Percentiles rank a stretch among this genome's conserved stretches.
These are phyloP conservation scores for Pelodiscus sinensis DNA, from an alignment of 2,113 vertebrate genomes.

Conservation along the genomic window DNA sequence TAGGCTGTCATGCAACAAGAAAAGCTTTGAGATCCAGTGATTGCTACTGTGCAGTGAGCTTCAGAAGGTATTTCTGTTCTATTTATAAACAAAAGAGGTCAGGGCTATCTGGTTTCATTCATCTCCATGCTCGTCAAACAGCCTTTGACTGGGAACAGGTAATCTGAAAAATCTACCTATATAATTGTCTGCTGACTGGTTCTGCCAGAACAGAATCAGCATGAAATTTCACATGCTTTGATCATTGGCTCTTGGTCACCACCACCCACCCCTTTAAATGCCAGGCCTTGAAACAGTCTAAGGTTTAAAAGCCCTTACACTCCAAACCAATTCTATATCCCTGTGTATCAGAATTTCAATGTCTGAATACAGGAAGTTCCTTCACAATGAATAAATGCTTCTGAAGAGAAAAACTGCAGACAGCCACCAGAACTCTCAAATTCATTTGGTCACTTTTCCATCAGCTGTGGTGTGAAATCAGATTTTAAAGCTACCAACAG, in stretches of 20 bases:
- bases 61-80: neutral
- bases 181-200: neutral
- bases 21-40: neutral
- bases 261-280: neutral
- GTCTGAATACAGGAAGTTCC: neutral
- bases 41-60: neutral
- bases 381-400: neutral
- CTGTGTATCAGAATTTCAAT: neutral
- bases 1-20: neutral
- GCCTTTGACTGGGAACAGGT: neutral
- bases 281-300: neutral
- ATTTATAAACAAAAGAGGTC: neutral
- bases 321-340: neutral
- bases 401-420: neutral
- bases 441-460: neutral
- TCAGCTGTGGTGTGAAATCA: neutral
- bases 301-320: neutral
- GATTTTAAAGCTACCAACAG: neutral
- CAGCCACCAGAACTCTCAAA: neutral
- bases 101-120: neutral
- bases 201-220: rapidly evolving
- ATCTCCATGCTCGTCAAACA: neutral
- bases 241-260: neutral
- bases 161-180: neutral
- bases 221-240: neutral